Base-by-base conservation (phyloP, 2,113 vertebrate genomes). In the Manacus vitellinus region DNA sequence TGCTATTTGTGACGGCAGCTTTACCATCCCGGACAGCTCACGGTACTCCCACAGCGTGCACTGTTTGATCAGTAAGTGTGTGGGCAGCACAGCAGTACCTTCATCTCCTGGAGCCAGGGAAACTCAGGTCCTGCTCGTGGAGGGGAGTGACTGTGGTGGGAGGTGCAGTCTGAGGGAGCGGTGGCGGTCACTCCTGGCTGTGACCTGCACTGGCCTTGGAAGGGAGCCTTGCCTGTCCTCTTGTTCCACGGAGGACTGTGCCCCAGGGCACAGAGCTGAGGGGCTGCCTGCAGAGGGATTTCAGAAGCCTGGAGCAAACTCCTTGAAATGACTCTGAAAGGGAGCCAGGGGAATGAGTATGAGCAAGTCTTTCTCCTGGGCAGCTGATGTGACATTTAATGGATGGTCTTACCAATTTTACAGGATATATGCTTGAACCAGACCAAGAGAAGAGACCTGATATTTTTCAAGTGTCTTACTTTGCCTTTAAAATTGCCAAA, bases 351-450 rank as follows among this genome's bases (percentile, higher is more conserved):
- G 35, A 43, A 14, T 17, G 35, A 33, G 11, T 25, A 47, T 4
- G 3, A 28, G 8, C 27, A 14, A 12, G 10, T 41, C 17, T 33
- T 28, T 33, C 19, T 54, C 7, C 10, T 52, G 49, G 17, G 17
- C 27, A n/a, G 41, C 1, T 43, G 41, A 12, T 4, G 0, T 10
- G 55, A 24, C 14, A 3, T 56, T 28, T 30, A 49, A 8, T 15
- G 31, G 14, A 56, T 33, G 6, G 2, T 62, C 7, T 80, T 80
- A 7, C 0, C 28, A 3, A 8, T 94, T 97, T 95, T 96, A 23
- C 89, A 99, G 99, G 99, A 87, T 99, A 99, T 54, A 99, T 99
- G 99, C 99, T 99, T 68, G 99, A 99, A 96, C 99, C 99, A 49
- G 99, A 99, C 96, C 98, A 98, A 94, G 99, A 99, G 44, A 97